These are phyloP conservation scores for Eudyptes chrysolophus DNA, from an alignment of 2,113 vertebrate species.

Conservation along the genomic window DNA sequence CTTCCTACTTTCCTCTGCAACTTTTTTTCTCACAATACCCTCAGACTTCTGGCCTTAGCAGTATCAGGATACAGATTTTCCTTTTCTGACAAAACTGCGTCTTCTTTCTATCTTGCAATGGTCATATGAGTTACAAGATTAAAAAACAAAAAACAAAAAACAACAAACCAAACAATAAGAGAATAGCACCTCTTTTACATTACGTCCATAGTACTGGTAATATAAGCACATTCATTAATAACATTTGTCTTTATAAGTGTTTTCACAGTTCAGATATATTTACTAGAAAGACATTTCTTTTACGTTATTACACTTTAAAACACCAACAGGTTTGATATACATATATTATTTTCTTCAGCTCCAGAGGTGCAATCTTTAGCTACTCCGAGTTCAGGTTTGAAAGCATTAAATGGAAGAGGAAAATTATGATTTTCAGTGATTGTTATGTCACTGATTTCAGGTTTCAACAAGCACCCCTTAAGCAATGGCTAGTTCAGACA, in stretches of 20 bases:
- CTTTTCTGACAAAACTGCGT: not conserved
- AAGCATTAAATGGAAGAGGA: not conserved
- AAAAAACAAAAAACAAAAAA: not conserved
- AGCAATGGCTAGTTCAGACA: not conserved
- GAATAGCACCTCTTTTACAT: not conserved
- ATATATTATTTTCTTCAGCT: not conserved
- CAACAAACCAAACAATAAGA: not conserved
- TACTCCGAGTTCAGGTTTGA: not conserved
- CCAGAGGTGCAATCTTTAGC: not conserved
- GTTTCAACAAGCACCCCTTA: not conserved
- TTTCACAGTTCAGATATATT: not conserved
- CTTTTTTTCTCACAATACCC: not conserved
- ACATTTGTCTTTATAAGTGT: not conserved
- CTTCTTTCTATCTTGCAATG: not conserved
- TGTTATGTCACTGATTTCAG: not conserved
- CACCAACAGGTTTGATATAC: not conserved
- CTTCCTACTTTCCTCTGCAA: not conserved
- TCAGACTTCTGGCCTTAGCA: not conserved
- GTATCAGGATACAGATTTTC: not conserved
- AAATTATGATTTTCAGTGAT: not conserved
- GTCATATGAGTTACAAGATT: not conserved
- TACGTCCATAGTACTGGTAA: not conserved
- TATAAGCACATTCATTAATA: not conserved
- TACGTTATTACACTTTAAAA: not conserved
- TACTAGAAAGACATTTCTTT: not conserved